Evolutionary conservation across 2,113 vertebrate species (phyloP).

Genomic region (Lampris megalopsis): DNA sequence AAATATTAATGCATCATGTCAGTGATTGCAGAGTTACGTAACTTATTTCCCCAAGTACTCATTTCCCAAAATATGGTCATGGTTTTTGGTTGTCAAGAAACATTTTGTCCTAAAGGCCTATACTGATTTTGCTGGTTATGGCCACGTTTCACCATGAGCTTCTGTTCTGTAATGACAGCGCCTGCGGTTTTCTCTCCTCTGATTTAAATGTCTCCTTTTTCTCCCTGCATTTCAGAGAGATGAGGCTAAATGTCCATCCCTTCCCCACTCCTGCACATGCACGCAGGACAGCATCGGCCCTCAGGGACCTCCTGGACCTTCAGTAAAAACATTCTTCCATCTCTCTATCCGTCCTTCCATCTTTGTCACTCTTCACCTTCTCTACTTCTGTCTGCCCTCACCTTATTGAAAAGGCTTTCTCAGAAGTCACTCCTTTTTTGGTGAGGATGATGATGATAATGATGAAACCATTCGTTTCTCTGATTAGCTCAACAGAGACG

Average conservation of each 20-base stretch:
- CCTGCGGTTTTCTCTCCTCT: not conserved
- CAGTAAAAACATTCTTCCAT: conserved; percentile 83
- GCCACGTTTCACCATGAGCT: conserved; percentile 11
- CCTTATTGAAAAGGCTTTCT: conserved; percentile 31
- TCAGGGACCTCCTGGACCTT: conserved; percentile 93
- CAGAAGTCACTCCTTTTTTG: conserved; percentile 36
- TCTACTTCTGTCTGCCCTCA: conserved; percentile 15
- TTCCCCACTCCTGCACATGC: conserved; percentile 97
- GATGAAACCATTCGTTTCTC: conserved; percentile 49
- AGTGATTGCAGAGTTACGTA: conserved; percentile 32
- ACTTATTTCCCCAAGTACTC: conserved; percentile 17
- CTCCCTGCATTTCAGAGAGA: conserved; percentile 86
- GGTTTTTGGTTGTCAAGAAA: conserved; percentile 32
- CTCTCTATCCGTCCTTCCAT: not conserved
- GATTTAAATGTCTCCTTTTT: conserved; percentile 10
- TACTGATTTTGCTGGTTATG: not conserved
- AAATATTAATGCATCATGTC: conserved; percentile 53
- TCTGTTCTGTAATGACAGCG: not conserved
- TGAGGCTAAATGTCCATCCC: conserved; percentile 95
- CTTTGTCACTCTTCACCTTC: conserved; percentile 25
- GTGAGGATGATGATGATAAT: conserved; percentile 38
- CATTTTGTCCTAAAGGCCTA: conserved; percentile 16
- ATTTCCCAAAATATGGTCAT: conserved; percentile 13
- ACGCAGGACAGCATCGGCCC: conserved; percentile 95
- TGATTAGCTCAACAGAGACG: conserved; percentile 36